Conservation (phyloP, 2,113 vertebrate genomes). For the Australoheros scitulus region DNA sequence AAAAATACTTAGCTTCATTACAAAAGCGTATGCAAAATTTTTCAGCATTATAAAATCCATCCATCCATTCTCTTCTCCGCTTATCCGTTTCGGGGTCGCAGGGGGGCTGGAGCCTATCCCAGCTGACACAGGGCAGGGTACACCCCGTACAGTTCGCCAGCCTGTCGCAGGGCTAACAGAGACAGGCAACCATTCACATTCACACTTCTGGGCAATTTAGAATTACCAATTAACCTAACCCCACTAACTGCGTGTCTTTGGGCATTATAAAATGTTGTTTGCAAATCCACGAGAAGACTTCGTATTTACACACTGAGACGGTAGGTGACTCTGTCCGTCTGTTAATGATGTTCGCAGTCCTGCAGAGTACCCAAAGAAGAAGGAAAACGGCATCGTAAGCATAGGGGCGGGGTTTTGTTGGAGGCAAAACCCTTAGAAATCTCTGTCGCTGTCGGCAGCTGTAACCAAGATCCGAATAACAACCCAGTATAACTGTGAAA, state of each 20-base stretch:
- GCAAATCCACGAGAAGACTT: background rate
- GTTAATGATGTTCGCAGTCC: background rate
- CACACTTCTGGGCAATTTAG: too few species aligned
- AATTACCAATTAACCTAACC: too few species aligned
- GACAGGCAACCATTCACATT: too few species aligned
- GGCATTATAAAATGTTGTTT: too few species aligned
- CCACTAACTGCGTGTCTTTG: too few species aligned
- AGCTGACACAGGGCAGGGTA: too few species aligned
- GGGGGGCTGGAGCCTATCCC: too few species aligned
- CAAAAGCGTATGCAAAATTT: background rate
- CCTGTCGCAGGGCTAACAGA: too few species aligned
- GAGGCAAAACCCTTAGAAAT: conserved; percentile 62
- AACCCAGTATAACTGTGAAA: conserved; percentile 4
- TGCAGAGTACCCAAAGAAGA: background rate
- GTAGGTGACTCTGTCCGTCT: background rate
- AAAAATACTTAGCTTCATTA: background rate
- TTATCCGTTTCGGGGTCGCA: too few species aligned
- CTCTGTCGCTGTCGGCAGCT: conserved; percentile 35
- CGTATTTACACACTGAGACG: background rate
- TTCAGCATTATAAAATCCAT: background rate
- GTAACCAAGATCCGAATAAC: conserved; percentile 5
- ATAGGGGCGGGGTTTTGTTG: conserved; percentile 70
- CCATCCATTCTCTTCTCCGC: too few species aligned
- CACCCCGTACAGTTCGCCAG: too few species aligned
- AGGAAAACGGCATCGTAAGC: background rate